Base-by-base conservation (phyloP, 2,113 vertebrate species). In the Mustelus asterias region DNA sequence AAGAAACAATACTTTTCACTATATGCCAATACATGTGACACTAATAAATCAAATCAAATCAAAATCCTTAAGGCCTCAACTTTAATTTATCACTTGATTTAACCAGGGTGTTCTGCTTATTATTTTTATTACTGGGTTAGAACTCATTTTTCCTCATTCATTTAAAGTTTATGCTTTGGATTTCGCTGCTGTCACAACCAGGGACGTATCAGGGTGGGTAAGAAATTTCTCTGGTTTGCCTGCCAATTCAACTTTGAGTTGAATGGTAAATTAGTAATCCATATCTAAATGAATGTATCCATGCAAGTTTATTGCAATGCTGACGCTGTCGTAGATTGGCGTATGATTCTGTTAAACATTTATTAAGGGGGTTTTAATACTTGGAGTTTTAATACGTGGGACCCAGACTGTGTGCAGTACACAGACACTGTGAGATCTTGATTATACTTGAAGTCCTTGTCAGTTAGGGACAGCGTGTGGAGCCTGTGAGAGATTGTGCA, bases 361-460 rank as follows among this genome's bases (percentile, higher is more conserved):
- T 69, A 69, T 67, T 41, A 94, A 69, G 70, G 65, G 65, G 41
- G 65, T 70, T 69, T 41, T 16, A 90, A 29, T 16, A n/a, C 26
- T 58, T 89, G 86, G 24, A n/a, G 54, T 60, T 69, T 70, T 94
- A 69, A 13, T 41, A 58, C 3, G n/a, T 70, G 63, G 37, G 33
- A 33, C 37, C 54, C 88, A 33, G 5, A 13, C 48, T 33, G 26
- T 58, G 29, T 60, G 29, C n/a, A 26, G 54, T 90, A 26, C 65
- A 13, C 92, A 41, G 22, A 33, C 94, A 58, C 88, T 90, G 88
- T 72, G 11, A 48, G 94, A 14, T 95, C 69, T 65, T 93, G 89
- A 65, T 93, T 93, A 93, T 37, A 65, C 65, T 93, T 70, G 41
- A 70, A 72, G 41, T 29, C 54, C 37, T 95, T 95, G 94, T 69